phyloP scores from a whole-genome alignment of 2,888 invertebrate species.

The Phragmatobia fuliginosa region DNA sequence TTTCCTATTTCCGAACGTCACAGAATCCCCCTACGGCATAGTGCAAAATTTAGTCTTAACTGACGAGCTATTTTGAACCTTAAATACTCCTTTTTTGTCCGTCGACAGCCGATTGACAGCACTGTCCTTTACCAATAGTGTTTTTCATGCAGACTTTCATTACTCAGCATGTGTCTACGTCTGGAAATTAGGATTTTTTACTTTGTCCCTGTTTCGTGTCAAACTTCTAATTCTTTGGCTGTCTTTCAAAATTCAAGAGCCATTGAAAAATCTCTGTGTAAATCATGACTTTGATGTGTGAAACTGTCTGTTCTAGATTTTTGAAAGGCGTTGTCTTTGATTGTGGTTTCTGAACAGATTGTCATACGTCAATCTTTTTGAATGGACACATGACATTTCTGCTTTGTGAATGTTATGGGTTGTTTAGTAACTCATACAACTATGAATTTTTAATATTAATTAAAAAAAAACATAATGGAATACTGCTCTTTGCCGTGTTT shows the following conservation, averaged over 20 bases:
- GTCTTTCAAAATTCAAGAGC: slow-evolving; percentile 33
- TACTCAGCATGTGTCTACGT: slow-evolving; percentile 70
- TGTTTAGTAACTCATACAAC: not conserved
- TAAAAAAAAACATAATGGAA: too few species aligned
- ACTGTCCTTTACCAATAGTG: slow-evolving; percentile 61
- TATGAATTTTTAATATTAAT: too few species aligned
- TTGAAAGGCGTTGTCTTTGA: slow-evolving; percentile 28
- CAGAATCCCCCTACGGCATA: slow-evolving; percentile 55
- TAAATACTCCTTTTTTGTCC: slow-evolving; percentile 64
- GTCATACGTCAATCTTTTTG: slow-evolving; percentile 26
- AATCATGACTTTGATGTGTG: slow-evolving; percentile 45
- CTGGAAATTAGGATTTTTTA: slow-evolving; percentile 57
- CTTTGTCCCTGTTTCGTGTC: slow-evolving; percentile 40
- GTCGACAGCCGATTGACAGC: slow-evolving; percentile 66
- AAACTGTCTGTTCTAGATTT: slow-evolving; percentile 37
- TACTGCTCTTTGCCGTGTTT: not conserved
- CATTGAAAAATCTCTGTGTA: slow-evolving; percentile 30
- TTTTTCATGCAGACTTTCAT: slow-evolving; percentile 68
- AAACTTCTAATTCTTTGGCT: slow-evolving; percentile 28
- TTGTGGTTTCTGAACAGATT: slow-evolving; percentile 29
- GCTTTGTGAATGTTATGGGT: slow-evolving; percentile 20
- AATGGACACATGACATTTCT: slow-evolving; percentile 20
- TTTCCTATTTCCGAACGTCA: slow-evolving; percentile 53
- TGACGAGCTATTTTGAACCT: slow-evolving; percentile 68
- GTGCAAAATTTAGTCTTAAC: slow-evolving; percentile 66